Evolutionary conservation across 37 sponge, comb jelly and placozoan species (phyloP), one percentile per base, ranked within the genome.

Genomic region (Geodia barretti): DNA sequence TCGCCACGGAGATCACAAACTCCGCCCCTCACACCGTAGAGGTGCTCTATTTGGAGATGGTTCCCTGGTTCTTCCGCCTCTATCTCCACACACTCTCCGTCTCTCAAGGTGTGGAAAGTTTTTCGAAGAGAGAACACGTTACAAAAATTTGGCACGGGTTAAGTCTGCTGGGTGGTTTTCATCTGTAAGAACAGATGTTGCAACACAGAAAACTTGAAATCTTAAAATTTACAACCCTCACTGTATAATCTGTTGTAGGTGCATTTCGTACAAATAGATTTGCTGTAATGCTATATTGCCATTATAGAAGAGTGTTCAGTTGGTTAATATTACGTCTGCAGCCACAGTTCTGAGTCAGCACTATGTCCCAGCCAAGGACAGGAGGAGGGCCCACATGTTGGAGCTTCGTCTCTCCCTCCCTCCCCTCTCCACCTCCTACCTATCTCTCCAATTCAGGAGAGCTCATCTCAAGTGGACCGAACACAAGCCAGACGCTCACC

Each of bases 401-500:
- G 99, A 99, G 84, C 62, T 88, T 54, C 39, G 87, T 24, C 76
- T 96, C 25, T 34, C 34, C 1, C 47, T 99, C 23, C 97, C 99
- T 36, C 86, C 99, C 33, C 73, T 29, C 61, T 86, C 99, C 29
- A 90, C 91, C 35, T 37, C 79, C 32, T 74, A 70, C 40, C 68
- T 99, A 43, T 76, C 84, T 41, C 41, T 89, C 34, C 78, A 90
- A 80, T 96, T 99, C 84, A 81, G 83, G 58, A 77, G 91, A 26
- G 93, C 93, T n/a, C 84, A 90, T 36, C 91, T 96, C 30, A 87
- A 87, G 41, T 99, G 99, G 99, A 99, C 82, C 19, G 95, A 96
- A 59, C 88, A 94, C 73, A 97, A 95, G 38, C 97, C 99, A 20
- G 99, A 99, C 72, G 99, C 99, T 8, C 93, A 92, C 66, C 99